Base-by-base conservation (phyloP, 2,113 vertebrate species). In the Ceyx melanurus region DNA sequence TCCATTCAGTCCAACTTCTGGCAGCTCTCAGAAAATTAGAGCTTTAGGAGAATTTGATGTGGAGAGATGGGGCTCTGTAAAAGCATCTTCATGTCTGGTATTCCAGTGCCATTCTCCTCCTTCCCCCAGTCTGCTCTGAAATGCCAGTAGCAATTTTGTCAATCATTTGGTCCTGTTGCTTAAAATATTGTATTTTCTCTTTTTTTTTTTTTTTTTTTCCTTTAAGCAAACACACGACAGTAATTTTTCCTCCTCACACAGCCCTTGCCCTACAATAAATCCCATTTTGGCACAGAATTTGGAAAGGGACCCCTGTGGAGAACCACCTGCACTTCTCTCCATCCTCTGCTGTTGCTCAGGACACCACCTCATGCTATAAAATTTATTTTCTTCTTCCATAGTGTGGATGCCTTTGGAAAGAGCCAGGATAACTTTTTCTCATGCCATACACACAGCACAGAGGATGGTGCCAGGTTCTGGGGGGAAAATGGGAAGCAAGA, bases 401-500 rank as follows among this genome's bases (percentile, higher is more conserved):
- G 23, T 2, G 3, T 28, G 14, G 1, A 0, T 26, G 45, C 5
- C n/a, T 13, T 1, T 6, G 10, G 37, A 15, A 42, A 15, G 70
- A 35, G 43, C 0, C 3, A 67, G 23, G 22, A 22, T 1, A 4
- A 26, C 14, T 26, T 35, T 66, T 5, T 23, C 26, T 37, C 19
- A 1, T 64, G n/a, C 4, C 22, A 9, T 20, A 2, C 21, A 40
- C 23, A 14, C 0, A 10, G 28, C 4, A 7, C 0, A 42, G 66
- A 57, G 23, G n/a, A 13, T 18, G 18, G 42, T 48, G n/a, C 23
- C 73, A 9, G 29, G 16, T 22, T 72, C 62, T 50, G 29, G 8
- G 29, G 10, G 11, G 22, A 33, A n/a, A 56, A 25, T 0, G 8
- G 20, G 40, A 31, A 84, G 29, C 8, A 6, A 28, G 58, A 33